Evolutionary conservation across 2,113 vertebrate genomes (phyloP), one percentile per base, ranked within the genome.

Genomic region (Pholis gunnellus): DNA sequence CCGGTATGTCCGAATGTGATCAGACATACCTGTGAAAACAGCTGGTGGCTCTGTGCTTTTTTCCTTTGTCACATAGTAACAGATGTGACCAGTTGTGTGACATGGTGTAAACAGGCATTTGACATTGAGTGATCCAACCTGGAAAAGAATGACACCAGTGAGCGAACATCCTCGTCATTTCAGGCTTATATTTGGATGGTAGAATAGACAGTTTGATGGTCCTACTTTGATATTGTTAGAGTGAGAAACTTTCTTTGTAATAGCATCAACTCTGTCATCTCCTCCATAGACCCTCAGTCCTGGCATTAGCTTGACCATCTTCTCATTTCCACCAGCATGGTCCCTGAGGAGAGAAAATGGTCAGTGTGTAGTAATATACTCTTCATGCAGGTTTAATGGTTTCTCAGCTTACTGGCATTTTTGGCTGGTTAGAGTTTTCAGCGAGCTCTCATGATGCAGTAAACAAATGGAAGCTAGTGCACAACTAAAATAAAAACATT

Each of bases 81-180:
- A 99, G 94, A 99, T 97, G 92, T 99, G 98, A 70, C 98, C 98
- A 0, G 96, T 98, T 0, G 98, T 99, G 95, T 99, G 98, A 88
- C 98, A 99, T 0, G 98, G 98, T 0, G 98, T 99, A 3, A 95
- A 96, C 76, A 99, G 95, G 88, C 98, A 99, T 94, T 97, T 98
- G 69, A 99, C 93, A 31, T 61, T 94, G 9, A 99, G 96, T 10
- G 97, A 97, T 72, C 98, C 98, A 89, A 99, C 93, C 98, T 99
- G 85, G 83, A 60, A 61, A 66, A 57, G 77, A 46, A 59, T 36
- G 40, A 63, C 36, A 81, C 2, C 25, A 25, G 9, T 67, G 52
- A 85, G 17, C 22, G 50, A 72, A 66, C 3, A n/a, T 46, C 5
- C 52, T 59, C 50, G 14, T 13, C 9, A 7, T 42, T 8, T 14